Evolutionary conservation across 1,140 invertebrate genomes (phyloP).

Genomic region (Caenorhabditis brenneri): DNA sequence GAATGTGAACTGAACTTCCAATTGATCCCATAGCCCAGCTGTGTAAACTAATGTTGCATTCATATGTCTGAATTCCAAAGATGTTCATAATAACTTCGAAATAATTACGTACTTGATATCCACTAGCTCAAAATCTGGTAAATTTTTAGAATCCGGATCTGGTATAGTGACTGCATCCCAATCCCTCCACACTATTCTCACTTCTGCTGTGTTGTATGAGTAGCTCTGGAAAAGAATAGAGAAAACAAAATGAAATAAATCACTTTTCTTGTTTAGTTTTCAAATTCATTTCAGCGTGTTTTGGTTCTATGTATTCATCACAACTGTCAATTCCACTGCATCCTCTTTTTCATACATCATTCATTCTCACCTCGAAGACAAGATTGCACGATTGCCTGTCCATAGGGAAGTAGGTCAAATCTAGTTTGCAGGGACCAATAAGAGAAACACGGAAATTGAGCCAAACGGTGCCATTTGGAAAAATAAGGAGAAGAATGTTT

Average conservation of each 20-base stretch:
- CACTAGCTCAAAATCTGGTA: slow-evolving; percentile 69
- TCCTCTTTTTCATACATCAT: neutral
- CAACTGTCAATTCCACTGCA: slow-evolving; percentile 7
- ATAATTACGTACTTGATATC: slow-evolving; percentile 33
- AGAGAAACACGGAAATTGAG: slow-evolving; percentile 65
- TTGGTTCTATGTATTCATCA: slow-evolving; percentile 23
- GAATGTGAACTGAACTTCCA: slow-evolving; percentile 68
- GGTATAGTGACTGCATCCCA: slow-evolving; percentile 70
- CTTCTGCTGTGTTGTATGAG: slow-evolving; percentile 70
- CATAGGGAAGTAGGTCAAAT: slow-evolving; percentile 64
- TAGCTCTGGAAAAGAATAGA: slow-evolving; percentile 59
- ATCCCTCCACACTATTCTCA: slow-evolving; percentile 67
- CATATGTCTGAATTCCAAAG: slow-evolving; percentile 53
- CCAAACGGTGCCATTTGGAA: slow-evolving; percentile 69
- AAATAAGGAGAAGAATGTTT: slow-evolving; percentile 66
- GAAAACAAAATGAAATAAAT: neutral
- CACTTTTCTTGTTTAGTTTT: slow-evolving; percentile 28
- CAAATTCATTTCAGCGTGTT: neutral
- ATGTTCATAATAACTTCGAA: neutral
- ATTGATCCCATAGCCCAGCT: slow-evolving; percentile 68
- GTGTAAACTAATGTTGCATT: slow-evolving; percentile 66
- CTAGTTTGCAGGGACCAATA: slow-evolving; percentile 65
- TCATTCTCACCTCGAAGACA: slow-evolving; percentile 63
- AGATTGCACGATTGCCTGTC: slow-evolving; percentile 68
- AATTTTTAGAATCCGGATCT: slow-evolving; percentile 65